Conservation (phyloP, 2,797 vertebrate species). For the Muscicapa striata region DNA sequence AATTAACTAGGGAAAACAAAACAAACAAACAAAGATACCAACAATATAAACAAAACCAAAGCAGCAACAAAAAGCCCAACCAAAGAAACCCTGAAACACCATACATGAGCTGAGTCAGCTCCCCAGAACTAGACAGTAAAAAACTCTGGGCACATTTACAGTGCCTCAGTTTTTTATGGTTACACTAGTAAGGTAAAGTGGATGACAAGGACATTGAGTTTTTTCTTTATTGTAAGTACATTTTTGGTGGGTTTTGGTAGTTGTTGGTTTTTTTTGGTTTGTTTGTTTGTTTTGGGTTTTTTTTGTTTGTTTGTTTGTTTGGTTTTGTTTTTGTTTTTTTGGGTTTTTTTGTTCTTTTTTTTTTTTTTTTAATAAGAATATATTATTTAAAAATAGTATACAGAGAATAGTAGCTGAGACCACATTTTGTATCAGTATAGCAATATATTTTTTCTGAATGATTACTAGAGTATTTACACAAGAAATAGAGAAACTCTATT, state of each 20-base stretch:
- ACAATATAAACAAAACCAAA: background rate
- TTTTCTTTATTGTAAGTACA: background rate
- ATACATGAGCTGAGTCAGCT: background rate
- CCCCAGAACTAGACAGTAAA: background rate
- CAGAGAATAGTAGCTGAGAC: background rate
- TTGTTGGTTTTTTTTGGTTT: background rate
- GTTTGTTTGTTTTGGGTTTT: fast-evolving
- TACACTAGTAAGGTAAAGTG: background rate
- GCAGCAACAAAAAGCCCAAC: background rate
- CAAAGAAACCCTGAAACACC: background rate
- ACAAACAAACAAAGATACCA: background rate
- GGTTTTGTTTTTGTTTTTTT: fast-evolving
- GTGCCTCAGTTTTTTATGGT: background rate
- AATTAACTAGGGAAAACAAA: background rate
- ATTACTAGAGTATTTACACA: background rate
- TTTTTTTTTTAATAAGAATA: background rate
- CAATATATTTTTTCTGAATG: background rate
- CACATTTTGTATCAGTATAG: background rate
- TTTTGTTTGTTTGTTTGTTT: no score
- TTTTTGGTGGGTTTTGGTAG: background rate
- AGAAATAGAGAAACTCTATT: background rate
- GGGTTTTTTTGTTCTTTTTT: no score
- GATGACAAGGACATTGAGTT: background rate
- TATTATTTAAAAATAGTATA: background rate
- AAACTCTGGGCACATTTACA: background rate